These are phyloP conservation scores for Nyleta sp. DNA, from an alignment of 2,888 invertebrate species.

Conservation along the genomic window DNA sequence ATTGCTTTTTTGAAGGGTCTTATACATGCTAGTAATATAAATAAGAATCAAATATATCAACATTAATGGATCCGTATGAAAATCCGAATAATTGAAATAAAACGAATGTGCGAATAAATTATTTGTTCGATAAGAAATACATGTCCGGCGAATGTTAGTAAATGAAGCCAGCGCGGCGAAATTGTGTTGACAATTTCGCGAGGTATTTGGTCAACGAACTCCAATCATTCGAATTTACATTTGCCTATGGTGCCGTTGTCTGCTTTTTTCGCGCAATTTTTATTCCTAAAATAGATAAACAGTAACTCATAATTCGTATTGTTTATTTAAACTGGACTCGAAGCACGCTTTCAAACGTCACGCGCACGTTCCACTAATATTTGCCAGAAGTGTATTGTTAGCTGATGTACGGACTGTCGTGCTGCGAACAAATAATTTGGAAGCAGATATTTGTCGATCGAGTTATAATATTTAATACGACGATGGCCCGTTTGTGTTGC, in stretches of 20 bases:
- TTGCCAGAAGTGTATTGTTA: slow-evolving; percentile 75
- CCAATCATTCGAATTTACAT: slow-evolving; percentile 63
- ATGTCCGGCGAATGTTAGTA: slow-evolving; percentile 34
- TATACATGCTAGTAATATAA: too few species aligned
- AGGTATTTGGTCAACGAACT: slow-evolving; percentile 57
- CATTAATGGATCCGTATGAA: neutral
- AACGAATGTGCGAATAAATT: slow-evolving; percentile 4
- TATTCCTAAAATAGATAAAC: slow-evolving; percentile 61
- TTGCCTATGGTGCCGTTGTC: slow-evolving; percentile 27
- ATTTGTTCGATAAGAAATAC: slow-evolving; percentile 41
- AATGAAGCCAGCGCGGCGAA: slow-evolving; percentile 40
- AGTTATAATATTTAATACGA: slow-evolving; percentile 70
- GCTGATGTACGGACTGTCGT: slow-evolving; percentile 62
- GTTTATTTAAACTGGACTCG: slow-evolving; percentile 66
- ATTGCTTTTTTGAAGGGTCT: too few species aligned
- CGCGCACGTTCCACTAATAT: slow-evolving; percentile 79
- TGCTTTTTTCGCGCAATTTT: slow-evolving; percentile 47
- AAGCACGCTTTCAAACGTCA: slow-evolving; percentile 66
- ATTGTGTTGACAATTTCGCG: slow-evolving; percentile 56
- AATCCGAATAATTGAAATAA: neutral
- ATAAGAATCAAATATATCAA: neutral
- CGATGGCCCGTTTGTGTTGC: slow-evolving; percentile 46
- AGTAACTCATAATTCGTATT: slow-evolving; percentile 64
- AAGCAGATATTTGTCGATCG: slow-evolving; percentile 64
- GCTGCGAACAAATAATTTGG: slow-evolving; percentile 61